These are phyloP conservation scores for Oryctolagus cuniculus DNA, from an alignment of 2,113 vertebrate genomes.

Conservation along the genomic window DNA sequence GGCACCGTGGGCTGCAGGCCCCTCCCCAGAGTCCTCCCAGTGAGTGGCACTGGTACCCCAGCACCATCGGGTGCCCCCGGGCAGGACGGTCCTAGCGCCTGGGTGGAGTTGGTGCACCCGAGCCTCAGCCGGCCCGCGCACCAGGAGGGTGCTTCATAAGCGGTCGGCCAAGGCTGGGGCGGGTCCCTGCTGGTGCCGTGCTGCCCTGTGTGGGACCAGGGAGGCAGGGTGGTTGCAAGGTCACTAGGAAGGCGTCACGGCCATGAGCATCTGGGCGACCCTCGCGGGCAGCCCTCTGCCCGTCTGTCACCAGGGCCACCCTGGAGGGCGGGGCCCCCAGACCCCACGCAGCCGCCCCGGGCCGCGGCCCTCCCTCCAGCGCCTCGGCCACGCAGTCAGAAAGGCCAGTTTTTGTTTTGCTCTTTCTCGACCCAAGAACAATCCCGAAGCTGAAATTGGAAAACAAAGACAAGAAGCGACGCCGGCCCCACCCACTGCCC, in stretches of 20 bases:
- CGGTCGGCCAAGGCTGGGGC: accelerated
- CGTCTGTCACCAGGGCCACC: no score
- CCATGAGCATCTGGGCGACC: no score
- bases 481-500: not conserved
- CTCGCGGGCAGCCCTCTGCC: no score
- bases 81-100: no score
- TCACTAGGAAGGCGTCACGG: not conserved
- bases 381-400: accelerated
- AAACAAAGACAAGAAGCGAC: not conserved
- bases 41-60: no score
- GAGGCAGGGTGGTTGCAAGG: not conserved
- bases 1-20: no score
- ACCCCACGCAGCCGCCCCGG: not conserved
- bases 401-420: not conserved
- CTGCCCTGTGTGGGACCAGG: accelerated
- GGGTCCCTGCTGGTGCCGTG: accelerated
- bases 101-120: no score
- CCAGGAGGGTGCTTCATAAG: no score
- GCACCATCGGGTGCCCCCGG: no score
- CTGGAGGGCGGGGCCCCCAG: not conserved
- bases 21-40: no score
- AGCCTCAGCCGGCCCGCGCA: no score
- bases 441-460: not conserved
- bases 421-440: not conserved
- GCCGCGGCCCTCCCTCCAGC: not conserved